Base-by-base conservation (phyloP, 2,888 invertebrate species). In the Euzetes globulus region DNA sequence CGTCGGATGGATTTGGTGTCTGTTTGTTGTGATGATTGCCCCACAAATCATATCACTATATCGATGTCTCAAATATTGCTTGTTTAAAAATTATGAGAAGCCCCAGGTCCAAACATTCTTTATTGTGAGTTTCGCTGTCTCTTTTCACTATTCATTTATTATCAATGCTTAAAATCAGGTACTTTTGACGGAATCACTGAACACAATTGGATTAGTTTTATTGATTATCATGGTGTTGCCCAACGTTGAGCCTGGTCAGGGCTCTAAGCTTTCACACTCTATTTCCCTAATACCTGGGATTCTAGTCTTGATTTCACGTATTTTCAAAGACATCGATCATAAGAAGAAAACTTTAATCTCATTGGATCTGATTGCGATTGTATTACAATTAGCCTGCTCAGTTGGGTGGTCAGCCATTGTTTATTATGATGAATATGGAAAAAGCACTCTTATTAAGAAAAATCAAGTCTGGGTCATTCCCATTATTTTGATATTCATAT, bases 401-500 rank as follows among this genome's bases (percentile, higher is more conserved):
- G 82, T 90, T 3, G 84, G 88, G 6, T 90, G 90, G 89, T 88
- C 90, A 0, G 80, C 88, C 13, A 17, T 71, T 19, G 17, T 19
- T 7, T 71, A 37, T 15, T 7, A 29, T 15, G 29, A 58, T n/a
- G n/a, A n/a, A n/a, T n/a, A n/a, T n/a, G 9, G 11, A 1, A 5
- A 41, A 11, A 41, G 1, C 13, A 9, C 5, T 41, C 11, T 41
- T 11, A 41, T 1, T 11, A 5, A 41, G 25, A 55, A 11, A 22
- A 9, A 1, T 22, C 55, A 55, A 7, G 25, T 19, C 52, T 93
- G 91, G 91, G 85, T 93, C 63, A 91, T 97, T 79, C 95, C 97
- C 0, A 85, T 92, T 0, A 87, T 94, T 0, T 87, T 94, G 45
- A 83, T 93, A 74, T 87, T 94, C 80, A 90, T 94, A 77, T 97